Base-by-base conservation (phyloP, 2,888 invertebrate genomes). In the Morpho achilles region DNA sequence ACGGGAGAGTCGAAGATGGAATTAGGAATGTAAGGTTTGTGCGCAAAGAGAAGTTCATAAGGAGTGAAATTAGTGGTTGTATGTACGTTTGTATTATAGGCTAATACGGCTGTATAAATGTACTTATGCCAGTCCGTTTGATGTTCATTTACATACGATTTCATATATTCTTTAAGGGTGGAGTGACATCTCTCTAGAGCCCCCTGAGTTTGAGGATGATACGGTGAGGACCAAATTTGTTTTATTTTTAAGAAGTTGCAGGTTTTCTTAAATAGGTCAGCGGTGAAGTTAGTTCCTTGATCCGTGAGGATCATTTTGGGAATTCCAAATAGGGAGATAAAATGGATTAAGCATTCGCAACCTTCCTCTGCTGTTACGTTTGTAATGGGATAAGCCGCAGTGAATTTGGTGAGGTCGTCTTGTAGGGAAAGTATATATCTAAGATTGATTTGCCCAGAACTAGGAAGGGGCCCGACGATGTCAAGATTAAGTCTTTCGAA, bases 381-480 rank as follows among this genome's bases (percentile, higher is more conserved):
- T 1, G 49, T 4, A 8, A 63, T 56, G 3, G 63, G 60, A 43
- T 63, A 63, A 1, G 63, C 60, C 1, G 8, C 51, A 63, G 57
- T 54, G 40, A 44, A 62, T 52, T 51, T 56, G 7, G 51, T 47
- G 7, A 56, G 16, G 3, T 56, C 47, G 9, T 51, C 56, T 8
- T 56, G 66, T 4, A 68, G 64, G 67, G 52, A 1, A 16, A 16
- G 16, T 7, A 69, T 64, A 23, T 53, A 69, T 59, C 61, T 70
- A 0, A 64, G 57, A 1, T 50, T 50, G 6, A 49, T 23, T 32
- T 32, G 32, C 7, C 67, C 67, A 6, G 69, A 58, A 50, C 67
- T 66, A 0, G 68, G 68, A 0, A 68, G 48, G 1, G 68, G 69
- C 8, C 70, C 70, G 1, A 70, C 69, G 5, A 69, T 58, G 52